phyloP scores from a whole-genome alignment of 2,888 invertebrate species.

The Idaea dimidiata region DNA sequence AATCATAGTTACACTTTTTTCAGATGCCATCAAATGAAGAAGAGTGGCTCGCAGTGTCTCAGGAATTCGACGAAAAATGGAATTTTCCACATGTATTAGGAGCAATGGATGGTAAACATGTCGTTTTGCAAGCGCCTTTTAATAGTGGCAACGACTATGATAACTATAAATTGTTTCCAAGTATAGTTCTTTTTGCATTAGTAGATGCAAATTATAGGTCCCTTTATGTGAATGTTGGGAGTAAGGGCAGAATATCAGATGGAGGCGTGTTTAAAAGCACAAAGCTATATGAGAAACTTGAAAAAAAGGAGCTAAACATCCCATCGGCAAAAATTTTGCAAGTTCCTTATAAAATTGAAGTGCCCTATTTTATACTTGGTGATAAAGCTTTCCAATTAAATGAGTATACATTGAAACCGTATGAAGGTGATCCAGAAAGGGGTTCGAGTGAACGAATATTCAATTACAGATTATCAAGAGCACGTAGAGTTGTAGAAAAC shows the following conservation, averaged over 20 bases:
- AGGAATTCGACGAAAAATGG: constrained; percentile 36
- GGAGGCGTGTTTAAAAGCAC: constrained; percentile 28
- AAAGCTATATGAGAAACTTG: constrained; percentile 29
- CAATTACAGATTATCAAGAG: constrained; percentile 16
- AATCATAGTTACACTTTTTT: constrained; percentile 17
- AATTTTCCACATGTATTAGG: constrained; percentile 44
- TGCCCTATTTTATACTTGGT: constrained; percentile 23
- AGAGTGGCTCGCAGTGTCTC: constrained; percentile 35
- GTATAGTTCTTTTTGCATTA: constrained; percentile 43
- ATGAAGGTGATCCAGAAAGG: constrained; percentile 14
- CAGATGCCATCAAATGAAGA: constrained; percentile 29
- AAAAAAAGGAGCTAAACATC: constrained; percentile 24
- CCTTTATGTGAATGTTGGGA: constrained; percentile 34
- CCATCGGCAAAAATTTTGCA: constrained; percentile 18
- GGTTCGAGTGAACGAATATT: constrained; percentile 15
- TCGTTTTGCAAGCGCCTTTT: constrained; percentile 34
- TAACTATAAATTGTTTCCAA: constrained; percentile 40
- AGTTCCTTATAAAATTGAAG: constrained; percentile 17
- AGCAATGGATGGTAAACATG: constrained; percentile 47
- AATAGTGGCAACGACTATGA: constrained; percentile 35
- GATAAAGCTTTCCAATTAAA: constrained; percentile 14
- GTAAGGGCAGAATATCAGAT: constrained; percentile 29
- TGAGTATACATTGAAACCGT: constrained; percentile 21
- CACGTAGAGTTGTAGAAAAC: constrained; percentile 20
- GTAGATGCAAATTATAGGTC: constrained; percentile 47